Base-by-base conservation (phyloP, 1,140 invertebrate species). In the Cydia splendana region DNA sequence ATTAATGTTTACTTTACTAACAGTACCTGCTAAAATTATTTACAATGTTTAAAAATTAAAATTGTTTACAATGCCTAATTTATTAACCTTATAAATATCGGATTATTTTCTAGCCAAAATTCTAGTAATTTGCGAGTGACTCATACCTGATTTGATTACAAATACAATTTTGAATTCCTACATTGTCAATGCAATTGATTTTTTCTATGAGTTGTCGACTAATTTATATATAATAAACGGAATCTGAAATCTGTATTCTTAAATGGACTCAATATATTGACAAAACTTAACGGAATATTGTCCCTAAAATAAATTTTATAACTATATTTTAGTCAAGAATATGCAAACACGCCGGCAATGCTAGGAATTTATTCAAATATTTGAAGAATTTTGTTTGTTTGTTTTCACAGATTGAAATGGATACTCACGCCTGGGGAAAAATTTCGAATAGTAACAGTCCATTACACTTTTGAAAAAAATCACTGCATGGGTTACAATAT, bases 401-500 rank as follows among this genome's bases (percentile, higher is more conserved):
- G 85, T 88, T 86, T 84, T 89, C 78, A 84, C 79, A 83, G 81
- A 85, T 78, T 83, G 69, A 79, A 86, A 85, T 85, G 88, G 88
- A 88, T 92, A 93, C 93, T 93, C 88, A 93, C 93, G 91, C 87
- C 91, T 93, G 79, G 92, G 91, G 84, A 92, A 93, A 93, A 93
- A 93, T 87, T 93, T 94, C 42, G 93, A 92, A 84, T 92, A 93
- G 91, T 93, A 93, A 91, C 93, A 94, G 92, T 94, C 93, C 93
- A 94, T 94, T 81, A 86, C 90, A 91, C 88, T 82, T 75, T 79
- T 81, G 83, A 82, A 84, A 81, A 85, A 89, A 86, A 87, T 89
- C 91, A 93, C 91, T 88, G 90, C 87, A 91, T 90, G 78, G 82
- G 87, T 85, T 87, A 85, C 71, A 86, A 88, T 88, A 88, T 86